Evolutionary conservation across 1,140 invertebrate genomes (phyloP), one percentile per base, ranked within the genome.

Genomic region (Danaus plexippus): DNA sequence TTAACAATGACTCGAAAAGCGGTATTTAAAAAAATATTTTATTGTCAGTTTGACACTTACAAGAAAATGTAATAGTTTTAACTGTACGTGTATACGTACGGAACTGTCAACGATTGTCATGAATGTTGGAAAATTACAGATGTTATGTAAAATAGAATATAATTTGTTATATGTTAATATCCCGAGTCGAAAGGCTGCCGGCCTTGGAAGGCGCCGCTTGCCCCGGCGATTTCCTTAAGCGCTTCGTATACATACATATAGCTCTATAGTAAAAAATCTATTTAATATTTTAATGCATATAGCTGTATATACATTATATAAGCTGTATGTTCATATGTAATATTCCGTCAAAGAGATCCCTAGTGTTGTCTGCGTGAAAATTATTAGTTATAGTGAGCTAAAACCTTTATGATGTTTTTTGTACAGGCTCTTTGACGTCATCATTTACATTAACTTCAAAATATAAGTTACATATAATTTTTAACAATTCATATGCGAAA

Each of bases 121-220:
- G 22, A 7, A 32, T 32, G 22, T 32, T 32, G 22, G 22, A 32
- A 32, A 32, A 32, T 32, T 32, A 32, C 22, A 32, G 22, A 32
- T 52, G 44, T 47, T 48, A 49, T 49, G 46, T 51, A 12, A 51
- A 51, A 54, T 43, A 53, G 55, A 63, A 56, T 73, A 66, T 68
- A 67, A 67, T 72, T 69, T 69, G 67, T 75, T 72, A 72, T 77
- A 80, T 80, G 71, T 68, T 75, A 77, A 77, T 76, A 69, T 63
- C 54, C 48, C 54, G 61, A 71, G 69, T 77, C 70, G 73, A 80
- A 80, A 77, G 71, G 77, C 75, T 64, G 69, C 54, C 66, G 75
- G 63, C 77, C 77, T 80, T 80, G 77, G 65, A 53, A 69, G 75
- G 71, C 75, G 71, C 75, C 69, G 55, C 55, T 46, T 63, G 56